Evolutionary conservation across 2,797 vertebrate species (phyloP), one percentile per base, ranked within the genome.

Genomic region (Arctocebus calabarensis): DNA sequence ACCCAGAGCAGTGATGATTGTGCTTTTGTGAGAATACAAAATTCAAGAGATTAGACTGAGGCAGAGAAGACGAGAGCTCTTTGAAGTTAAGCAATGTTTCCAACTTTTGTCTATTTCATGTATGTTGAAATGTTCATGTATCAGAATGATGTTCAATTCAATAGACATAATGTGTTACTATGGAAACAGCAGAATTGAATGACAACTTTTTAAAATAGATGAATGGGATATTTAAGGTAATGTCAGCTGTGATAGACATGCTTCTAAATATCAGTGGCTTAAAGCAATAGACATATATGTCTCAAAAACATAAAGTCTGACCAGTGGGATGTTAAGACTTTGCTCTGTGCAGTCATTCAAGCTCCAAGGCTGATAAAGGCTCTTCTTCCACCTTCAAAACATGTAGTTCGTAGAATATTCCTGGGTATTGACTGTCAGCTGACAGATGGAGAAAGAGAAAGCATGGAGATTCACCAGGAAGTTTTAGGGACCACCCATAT

Each of bases 51-150:
- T n/a, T 62, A 52, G n/a, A 95, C 19, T 22, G 13, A 82, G 8
- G 4, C 45, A 14, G 59, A 43, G 32, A 45, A 90, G 78, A 66
- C 68, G 64, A 88, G 73, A 77, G 5, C 25, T 84, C 70, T n/a
- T 83, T 68, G 7, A 92, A 79, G 55, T 71, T 75, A 68, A 90
- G 17, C 74, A 70, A 17, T 73, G 45, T 55, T 90, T 89, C 79
- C 27, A 48, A 10, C 43, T 52, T 94, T 81, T 90, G 40, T 84
- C 32, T 78, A 5, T 82, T 62, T 71, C 64, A 29, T 10, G 22
- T 11, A 61, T 83, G 5, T 70, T 32, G 29, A 16, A 9, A 74
- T 45, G 23, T 45, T 70, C 37, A 48, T 16, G 25, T 43, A 57
- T n/a, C 45, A 73, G 40, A 87, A 84, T 81, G 20, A 52, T 75